phyloP scores from a whole-genome alignment of 1,140 invertebrate genomes.

The Potamilus streckersoni region DNA sequence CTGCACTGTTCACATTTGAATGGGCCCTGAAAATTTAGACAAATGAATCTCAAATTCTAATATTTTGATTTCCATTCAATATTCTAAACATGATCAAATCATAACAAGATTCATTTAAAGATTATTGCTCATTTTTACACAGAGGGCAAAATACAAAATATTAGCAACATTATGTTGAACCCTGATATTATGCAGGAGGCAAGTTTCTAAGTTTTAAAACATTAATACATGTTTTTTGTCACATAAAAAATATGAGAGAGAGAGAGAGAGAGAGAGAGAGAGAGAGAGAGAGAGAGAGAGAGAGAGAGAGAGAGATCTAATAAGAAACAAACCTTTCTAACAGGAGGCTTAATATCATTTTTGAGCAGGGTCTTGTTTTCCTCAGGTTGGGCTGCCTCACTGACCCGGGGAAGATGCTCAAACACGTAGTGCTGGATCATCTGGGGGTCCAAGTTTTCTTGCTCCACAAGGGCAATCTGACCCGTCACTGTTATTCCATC shows the following conservation, averaged over 20 bases:
- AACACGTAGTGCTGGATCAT: conserved; percentile 32
- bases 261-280: not conserved
- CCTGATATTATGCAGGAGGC: not conserved
- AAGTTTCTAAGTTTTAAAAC: not conserved
- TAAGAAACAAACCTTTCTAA: conserved; percentile 50
- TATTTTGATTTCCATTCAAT: not conserved
- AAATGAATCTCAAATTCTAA: not conserved
- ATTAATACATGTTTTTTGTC: not conserved
- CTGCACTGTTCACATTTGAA: conserved; percentile 73
- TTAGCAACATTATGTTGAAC: not conserved
- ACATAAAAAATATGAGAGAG: not conserved
- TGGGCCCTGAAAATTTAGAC: conserved; percentile 57
- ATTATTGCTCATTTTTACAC: not conserved
- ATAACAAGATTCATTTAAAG: not conserved
- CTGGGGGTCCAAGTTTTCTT: conserved; percentile 51
- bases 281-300: not conserved
- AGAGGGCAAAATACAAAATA: not conserved
- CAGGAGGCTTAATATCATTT: conserved; percentile 46
- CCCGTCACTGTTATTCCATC: conserved; percentile 12
- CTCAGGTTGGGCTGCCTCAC: conserved; percentile 9
- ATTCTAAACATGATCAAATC: not conserved
- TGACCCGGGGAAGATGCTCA: conserved; percentile 35
- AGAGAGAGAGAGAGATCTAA: not conserved
- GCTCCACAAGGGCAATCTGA: conserved; percentile 52
- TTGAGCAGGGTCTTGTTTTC: conserved; percentile 3